Percentiles rank a stretch among this genome's conserved stretches.
These are phyloP conservation scores for Hypena proboscidalis DNA, from an alignment of 2,888 invertebrate genomes.

Conservation along the genomic window DNA sequence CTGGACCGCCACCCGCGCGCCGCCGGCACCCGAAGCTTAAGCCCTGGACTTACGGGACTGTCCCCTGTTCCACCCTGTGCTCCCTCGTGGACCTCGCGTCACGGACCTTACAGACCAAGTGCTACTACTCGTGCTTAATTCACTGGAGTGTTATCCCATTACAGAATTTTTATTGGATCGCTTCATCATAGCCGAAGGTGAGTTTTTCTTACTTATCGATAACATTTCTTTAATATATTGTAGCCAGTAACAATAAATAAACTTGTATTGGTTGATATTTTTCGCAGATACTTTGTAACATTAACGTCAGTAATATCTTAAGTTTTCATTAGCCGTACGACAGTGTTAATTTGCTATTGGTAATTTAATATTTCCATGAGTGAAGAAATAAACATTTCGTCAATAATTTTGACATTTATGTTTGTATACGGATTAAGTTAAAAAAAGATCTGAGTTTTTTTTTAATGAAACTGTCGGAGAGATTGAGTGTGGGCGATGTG, in stretches of 20 bases:
- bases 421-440: slow-evolving; percentile 37
- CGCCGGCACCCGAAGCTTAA: slow-evolving; percentile 72
- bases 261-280: neutral
- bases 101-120: slow-evolving; percentile 74
- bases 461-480: slow-evolving; percentile 35
- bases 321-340: slow-evolving; percentile 19
- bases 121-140: slow-evolving; percentile 79
- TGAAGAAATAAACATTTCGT: slow-evolving; percentile 35
- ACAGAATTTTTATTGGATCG: slow-evolving; percentile 80
- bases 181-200: slow-evolving; percentile 68
- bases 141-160: slow-evolving; percentile 80
- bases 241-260: neutral
- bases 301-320: slow-evolving; percentile 13
- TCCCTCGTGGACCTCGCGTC: slow-evolving; percentile 55
- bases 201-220: slow-evolving; percentile 45
- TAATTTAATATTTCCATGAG: slow-evolving; percentile 25
- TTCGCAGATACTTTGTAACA: neutral
- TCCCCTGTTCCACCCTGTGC: slow-evolving; percentile 57
- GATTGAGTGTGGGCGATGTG: slow-evolving; percentile 38
- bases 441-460: slow-evolving; percentile 30
- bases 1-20: slow-evolving; percentile 78
- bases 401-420: slow-evolving; percentile 42
- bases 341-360: slow-evolving; percentile 28
- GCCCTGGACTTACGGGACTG: slow-evolving; percentile 59
- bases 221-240: neutral